Evolutionary conservation across 2,797 vertebrate species (phyloP), one percentile per base, ranked within the genome.

Genomic region (Protosalanx chinensis): DNA sequence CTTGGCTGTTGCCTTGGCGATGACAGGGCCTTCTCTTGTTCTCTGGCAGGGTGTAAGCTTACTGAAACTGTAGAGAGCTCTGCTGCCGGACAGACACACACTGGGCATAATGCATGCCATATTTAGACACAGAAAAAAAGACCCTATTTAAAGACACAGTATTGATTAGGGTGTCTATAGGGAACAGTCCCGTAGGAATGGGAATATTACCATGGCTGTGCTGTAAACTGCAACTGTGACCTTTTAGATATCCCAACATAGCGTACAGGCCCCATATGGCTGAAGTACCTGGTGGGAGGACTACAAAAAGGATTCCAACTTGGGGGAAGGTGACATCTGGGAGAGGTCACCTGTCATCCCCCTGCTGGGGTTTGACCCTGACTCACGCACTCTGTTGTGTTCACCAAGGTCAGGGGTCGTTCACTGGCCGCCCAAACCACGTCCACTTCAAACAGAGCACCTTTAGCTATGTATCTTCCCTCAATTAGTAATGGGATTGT

Each of bases 101-200:
- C 68, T 18, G 76, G 72, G 81, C 87, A 81, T 27, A 53, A 33
- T 84, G 81, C 60, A 4, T 0, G 77, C 87, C 87, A 81, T 84
- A 86, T 82, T 85, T 88, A 86, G 87, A 86, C 84, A 83, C 81
- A 59, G 68, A 77, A 82, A 85, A 80, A 76, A 0, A 70, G 64
- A 70, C 20, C 20, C 87, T 90, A 90, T 90, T 90, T 89, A 82
- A 81, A 90, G 87, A 75, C 0, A 61, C 0, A 66, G 57, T 89
- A 91, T 91, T 84, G 88, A 91, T 90, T 82, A 7, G 0, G 72
- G 63, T 65, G 60, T 0, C 57, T 82, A 82, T 83, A 83, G 77
- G 72, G 18, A 12, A 20, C 5, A 35, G 64, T 53, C 16, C 53
- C 4, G 46, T 32, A 30, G 3, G 63, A 18, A 64, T 20, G 27